A percentile compares a stretch with the other conserved stretches of the same genome.
Conservation (phyloP, 2,888 invertebrate species). For the Aethes cnicana region DNA sequence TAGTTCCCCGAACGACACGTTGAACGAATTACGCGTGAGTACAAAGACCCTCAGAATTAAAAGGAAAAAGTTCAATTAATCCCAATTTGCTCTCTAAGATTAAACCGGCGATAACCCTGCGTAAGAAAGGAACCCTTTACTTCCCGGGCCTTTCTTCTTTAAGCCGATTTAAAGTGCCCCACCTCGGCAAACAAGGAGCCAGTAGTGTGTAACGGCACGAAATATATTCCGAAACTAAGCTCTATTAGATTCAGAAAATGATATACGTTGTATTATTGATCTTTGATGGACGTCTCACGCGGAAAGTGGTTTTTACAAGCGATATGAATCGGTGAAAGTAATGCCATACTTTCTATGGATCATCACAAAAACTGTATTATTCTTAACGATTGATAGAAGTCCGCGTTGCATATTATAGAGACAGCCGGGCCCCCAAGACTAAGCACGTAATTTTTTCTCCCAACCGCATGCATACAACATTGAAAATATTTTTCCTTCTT, state of each 20-base stretch:
- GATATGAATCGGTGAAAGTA: constrained; percentile 37
- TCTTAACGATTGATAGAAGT: constrained; percentile 50
- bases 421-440: constrained; percentile 52
- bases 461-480: constrained; percentile 59
- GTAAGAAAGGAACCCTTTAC: constrained; percentile 76
- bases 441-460: constrained; percentile 52
- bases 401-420: constrained; percentile 55
- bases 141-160: constrained; percentile 67
- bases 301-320: constrained; percentile 31
- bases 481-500: constrained; percentile 73
- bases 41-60: constrained; percentile 68
- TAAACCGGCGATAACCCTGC: constrained; percentile 72
- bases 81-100: constrained; percentile 80
- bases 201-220: constrained; percentile 73
- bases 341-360: constrained; percentile 36
- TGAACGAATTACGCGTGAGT: constrained; percentile 66
- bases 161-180: constrained; percentile 77
- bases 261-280: constrained; percentile 29
- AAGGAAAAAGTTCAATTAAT: constrained; percentile 80
- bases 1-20: constrained; percentile 59
- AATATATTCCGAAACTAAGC: constrained; percentile 63
- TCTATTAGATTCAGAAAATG: constrained; percentile 51
- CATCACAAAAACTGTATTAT: constrained; percentile 27
- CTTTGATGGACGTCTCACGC: constrained; percentile 40
- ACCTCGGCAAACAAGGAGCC: constrained; percentile 76